Conservation (phyloP, 2,888 invertebrate genomes). For the Drosophila limbata region DNA sequence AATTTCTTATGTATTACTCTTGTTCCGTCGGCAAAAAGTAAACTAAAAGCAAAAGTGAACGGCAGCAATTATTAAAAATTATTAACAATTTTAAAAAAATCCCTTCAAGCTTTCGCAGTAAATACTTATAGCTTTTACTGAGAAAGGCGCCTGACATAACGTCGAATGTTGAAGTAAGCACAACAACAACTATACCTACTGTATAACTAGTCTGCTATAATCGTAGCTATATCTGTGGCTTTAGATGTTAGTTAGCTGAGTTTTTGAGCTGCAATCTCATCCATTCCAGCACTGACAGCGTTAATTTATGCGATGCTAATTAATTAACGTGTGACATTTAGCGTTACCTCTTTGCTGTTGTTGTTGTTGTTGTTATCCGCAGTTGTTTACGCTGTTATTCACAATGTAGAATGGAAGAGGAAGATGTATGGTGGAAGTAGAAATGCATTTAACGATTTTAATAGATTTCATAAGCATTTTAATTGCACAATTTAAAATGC, state of each 20-base stretch:
- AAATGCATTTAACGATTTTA: slow-evolving; percentile 76
- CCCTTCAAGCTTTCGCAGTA: slow-evolving; percentile 24
- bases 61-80: slow-evolving; percentile 12
- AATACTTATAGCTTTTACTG: slow-evolving; percentile 35
- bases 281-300: slow-evolving; percentile 15
- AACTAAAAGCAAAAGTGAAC: slow-evolving; percentile 29
- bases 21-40: slow-evolving; percentile 9
- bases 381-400: slow-evolving; percentile 21
- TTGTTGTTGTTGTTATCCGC: slow-evolving; percentile 8
- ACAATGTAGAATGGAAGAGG: slow-evolving; percentile 30
- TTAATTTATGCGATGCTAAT: slow-evolving; percentile 54
- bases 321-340: slow-evolving; percentile 74
- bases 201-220: slow-evolving; percentile 10
- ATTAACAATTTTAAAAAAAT: slow-evolving; percentile 13
- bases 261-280: slow-evolving; percentile 4
- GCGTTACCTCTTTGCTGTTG: slow-evolving; percentile 50
- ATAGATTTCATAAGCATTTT: slow-evolving; percentile 81
- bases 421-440: neutral
- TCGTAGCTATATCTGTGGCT: slow-evolving; percentile 1
- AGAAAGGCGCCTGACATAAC: slow-evolving; percentile 37
- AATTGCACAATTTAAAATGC: slow-evolving; percentile 81
- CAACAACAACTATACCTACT: slow-evolving; percentile 5
- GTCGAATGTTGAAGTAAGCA: slow-evolving; percentile 13
- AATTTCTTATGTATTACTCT: neutral
- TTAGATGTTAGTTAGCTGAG: neutral